Evolutionary conservation across 30 jellyfish, hydroid and myxozoan species (phyloP), one percentile per base, ranked within the genome.

Genomic region (Chrysaora quinquecirrha): DNA sequence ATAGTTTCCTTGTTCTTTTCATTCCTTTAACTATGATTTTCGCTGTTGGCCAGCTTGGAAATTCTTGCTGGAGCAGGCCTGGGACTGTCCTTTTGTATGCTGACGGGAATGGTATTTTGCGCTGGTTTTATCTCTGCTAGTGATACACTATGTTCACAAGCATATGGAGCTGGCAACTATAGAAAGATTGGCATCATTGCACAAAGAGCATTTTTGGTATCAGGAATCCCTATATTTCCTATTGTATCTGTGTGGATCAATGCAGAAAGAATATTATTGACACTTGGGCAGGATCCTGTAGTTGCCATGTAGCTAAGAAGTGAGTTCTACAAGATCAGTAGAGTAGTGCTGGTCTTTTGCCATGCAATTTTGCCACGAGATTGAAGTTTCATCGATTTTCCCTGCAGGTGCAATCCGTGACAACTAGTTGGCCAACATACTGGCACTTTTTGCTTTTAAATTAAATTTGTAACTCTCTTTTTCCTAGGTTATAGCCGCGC

Each of bases 131-230:
- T 86, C 10, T 35, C 80, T 32, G 95, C 66, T 1, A 54, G 79
- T 21, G 95, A 84, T n/a, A 84, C 95, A 9, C 50, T 72, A 0
- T 69, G 73, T 22, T 69, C 85, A 11, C 95, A 84, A 52, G 95
- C 95, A 29, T 69, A n/a, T n/a, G n/a, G n/a, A n/a, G n/a, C n/a
- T n/a, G n/a, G n/a, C n/a, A n/a, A n/a, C n/a, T n/a, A n/a, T 19
- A 73, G 87, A 22, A 34, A 86, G 49, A n/a, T 50, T 84, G 95
- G 95, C 21, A 43, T 84, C 25, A 34, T 84, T 20, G 1, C 64
- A 1, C 95, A 84, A 73, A 60, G 84, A 52, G 87, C 95, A 4
- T 14, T 73, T 0, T 24, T 84, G 4, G 14, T 84, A 1, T 47
- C 86, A 28, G n/a, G 23, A 1, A 34, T 84, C 29, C 84, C 84